phyloP scores from a whole-genome alignment of 2,888 invertebrate species.

The Nemapogon koenigi region DNA sequence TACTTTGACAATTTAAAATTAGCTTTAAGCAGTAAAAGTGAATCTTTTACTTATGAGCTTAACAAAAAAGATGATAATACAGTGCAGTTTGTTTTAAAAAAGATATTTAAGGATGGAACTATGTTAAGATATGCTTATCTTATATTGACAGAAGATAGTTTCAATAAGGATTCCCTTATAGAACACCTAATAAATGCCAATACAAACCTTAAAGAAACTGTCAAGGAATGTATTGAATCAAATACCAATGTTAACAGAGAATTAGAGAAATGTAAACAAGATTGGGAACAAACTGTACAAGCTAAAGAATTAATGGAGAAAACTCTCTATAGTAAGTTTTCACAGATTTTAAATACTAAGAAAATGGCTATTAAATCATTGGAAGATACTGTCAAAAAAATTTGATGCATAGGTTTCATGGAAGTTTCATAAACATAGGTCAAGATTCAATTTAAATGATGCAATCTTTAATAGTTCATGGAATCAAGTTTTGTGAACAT shows the following conservation, averaged over 20 bases:
- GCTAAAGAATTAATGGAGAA: conserved; percentile 32
- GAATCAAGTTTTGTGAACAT: too few relatives aligned
- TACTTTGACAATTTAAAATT: conserved; percentile 25
- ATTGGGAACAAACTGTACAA: conserved; percentile 31
- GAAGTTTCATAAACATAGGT: too few relatives aligned
- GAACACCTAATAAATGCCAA: conserved; percentile 35
- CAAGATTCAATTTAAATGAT: too few relatives aligned
- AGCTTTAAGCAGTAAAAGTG: conserved; percentile 8
- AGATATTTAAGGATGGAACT: conserved; percentile 23
- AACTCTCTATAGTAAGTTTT: conserved; percentile 40
- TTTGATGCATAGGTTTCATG: too few relatives aligned
- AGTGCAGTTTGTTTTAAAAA: conserved; percentile 37
- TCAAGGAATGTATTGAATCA: conserved; percentile 19
- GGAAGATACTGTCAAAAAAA: conserved; percentile 30
- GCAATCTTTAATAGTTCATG: too few relatives aligned
- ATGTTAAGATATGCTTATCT: conserved; percentile 31
- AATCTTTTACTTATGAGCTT: conserved; percentile 10
- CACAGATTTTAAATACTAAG: conserved; percentile 39
- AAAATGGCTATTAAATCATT: conserved; percentile 38
- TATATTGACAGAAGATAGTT: conserved; percentile 20
- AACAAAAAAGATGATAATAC: conserved; percentile 14
- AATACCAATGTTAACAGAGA: conserved; percentile 22
- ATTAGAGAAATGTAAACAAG: conserved; percentile 27
- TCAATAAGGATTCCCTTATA: conserved; percentile 26
- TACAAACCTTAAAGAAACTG: conserved; percentile 19